These are phyloP conservation scores for Garrulus glandarius DNA, from an alignment of 2,797 vertebrate species.

Conservation along the genomic window DNA sequence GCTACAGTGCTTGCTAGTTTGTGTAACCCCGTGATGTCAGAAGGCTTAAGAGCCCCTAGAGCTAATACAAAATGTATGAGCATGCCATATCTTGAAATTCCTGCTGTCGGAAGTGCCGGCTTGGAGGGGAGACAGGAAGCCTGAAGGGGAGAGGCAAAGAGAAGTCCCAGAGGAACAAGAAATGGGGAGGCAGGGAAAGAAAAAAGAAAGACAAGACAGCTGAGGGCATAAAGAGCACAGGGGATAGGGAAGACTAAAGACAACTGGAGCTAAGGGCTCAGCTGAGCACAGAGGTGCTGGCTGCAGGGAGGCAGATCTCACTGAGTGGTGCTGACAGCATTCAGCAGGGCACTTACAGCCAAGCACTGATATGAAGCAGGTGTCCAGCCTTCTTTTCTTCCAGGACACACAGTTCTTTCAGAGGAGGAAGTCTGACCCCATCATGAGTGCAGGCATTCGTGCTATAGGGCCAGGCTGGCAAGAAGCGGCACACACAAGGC, in stretches of 20 bases:
- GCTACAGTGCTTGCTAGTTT: background rate
- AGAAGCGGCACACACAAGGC: background rate
- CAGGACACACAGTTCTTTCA: background rate
- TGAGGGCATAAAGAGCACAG: background rate
- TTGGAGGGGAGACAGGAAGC: constrained; percentile 27
- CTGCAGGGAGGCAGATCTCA: background rate
- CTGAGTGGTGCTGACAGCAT: fast-evolving
- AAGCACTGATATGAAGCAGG: background rate
- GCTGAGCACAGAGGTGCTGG: background rate
- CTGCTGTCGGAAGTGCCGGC: background rate
- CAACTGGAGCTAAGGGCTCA: background rate
- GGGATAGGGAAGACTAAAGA: background rate
- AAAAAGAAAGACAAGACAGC: background rate
- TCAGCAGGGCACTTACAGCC: fast-evolving
- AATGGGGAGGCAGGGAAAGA: background rate
- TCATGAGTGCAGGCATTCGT: fast-evolving
- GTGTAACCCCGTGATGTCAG: constrained; percentile 48
- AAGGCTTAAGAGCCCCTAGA: constrained; percentile 47
- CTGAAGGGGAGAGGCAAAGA: background rate
- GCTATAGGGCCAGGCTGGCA: background rate
- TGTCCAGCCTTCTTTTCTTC: background rate
- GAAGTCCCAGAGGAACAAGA: background rate
- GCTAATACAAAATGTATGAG: constrained; percentile 53
- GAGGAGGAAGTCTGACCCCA: background rate
- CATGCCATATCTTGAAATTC: constrained; percentile 7